These are phyloP conservation scores for Hybognathus amarus DNA, from an alignment of 2,797 vertebrate genomes.

Conservation along the genomic window DNA sequence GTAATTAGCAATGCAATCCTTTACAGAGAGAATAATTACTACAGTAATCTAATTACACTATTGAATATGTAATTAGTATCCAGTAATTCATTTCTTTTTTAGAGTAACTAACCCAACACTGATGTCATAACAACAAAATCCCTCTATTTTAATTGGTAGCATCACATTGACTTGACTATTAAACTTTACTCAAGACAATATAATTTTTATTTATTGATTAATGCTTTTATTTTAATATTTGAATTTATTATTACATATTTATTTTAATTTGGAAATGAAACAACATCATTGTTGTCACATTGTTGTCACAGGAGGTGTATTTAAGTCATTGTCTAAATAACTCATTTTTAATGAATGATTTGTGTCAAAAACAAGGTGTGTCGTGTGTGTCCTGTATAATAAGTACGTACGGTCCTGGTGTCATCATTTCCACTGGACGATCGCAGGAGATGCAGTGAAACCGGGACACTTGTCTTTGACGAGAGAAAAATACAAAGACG, in stretches of 20 bases:
- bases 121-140: too few species aligned
- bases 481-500: not conserved
- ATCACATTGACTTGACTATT: too few species aligned
- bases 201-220: not conserved
- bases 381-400: not conserved
- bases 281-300: too few species aligned
- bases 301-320: too few species aligned
- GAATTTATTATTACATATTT: not conserved
- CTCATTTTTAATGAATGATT: not conserved
- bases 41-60: too few species aligned
- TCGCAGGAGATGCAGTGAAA: slow-evolving; percentile 85
- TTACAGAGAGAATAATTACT: too few species aligned
- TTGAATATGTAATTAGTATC: too few species aligned
- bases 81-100: too few species aligned
- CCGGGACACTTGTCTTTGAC: slow-evolving; percentile 76
- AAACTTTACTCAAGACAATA: not conserved
- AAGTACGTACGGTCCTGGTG: slow-evolving; percentile 79
- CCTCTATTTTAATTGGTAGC: too few species aligned
- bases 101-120: too few species aligned
- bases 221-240: not conserved
- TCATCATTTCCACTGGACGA: slow-evolving; percentile 72
- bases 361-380: too few species aligned
- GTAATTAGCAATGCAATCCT: too few species aligned
- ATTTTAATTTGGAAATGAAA: not conserved
- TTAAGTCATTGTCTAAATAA: not conserved